phyloP scores from a whole-genome alignment of 2,888 invertebrate species.

The Toxonevra muliebris region DNA sequence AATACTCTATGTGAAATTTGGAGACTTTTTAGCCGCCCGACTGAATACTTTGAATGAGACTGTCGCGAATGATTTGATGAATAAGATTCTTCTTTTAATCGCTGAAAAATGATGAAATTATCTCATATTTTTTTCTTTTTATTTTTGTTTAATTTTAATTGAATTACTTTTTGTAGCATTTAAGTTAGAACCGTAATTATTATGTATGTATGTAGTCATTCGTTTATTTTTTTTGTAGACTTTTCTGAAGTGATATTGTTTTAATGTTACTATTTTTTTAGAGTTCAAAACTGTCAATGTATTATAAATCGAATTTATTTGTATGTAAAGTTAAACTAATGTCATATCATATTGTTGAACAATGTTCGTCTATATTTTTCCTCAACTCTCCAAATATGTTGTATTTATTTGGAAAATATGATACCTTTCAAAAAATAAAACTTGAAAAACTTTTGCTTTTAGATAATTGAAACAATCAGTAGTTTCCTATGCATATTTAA shows the following conservation, averaged over 20 bases:
- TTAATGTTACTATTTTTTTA: constrained; percentile 10
- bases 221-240: neutral
- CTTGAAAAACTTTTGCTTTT: too few relatives aligned
- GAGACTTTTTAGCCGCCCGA: constrained; percentile 60
- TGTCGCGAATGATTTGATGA: constrained; percentile 61
- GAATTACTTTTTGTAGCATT: neutral
- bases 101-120: constrained; percentile 52
- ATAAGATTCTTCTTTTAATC: constrained; percentile 57
- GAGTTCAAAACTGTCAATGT: too few relatives aligned
- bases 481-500: too few relatives aligned
- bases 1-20: constrained; percentile 58
- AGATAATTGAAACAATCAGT: too few relatives aligned
- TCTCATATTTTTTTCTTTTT: constrained; percentile 7
- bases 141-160: constrained; percentile 7
- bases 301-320: too few relatives aligned
- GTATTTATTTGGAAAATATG: too few relatives aligned
- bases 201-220: neutral
- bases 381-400: too few relatives aligned
- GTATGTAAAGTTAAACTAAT: too few relatives aligned
- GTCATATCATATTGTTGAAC: too few relatives aligned
- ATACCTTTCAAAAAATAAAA: too few relatives aligned
- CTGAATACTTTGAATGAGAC: constrained; percentile 60
- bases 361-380: too few relatives aligned
- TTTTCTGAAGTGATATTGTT: constrained; percentile 14
- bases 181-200: neutral